Percentiles rank a stretch among this genome's conserved stretches.
Conservation (phyloP, 1,140 invertebrate genomes). For the Ceratosolen solmsi region DNA sequence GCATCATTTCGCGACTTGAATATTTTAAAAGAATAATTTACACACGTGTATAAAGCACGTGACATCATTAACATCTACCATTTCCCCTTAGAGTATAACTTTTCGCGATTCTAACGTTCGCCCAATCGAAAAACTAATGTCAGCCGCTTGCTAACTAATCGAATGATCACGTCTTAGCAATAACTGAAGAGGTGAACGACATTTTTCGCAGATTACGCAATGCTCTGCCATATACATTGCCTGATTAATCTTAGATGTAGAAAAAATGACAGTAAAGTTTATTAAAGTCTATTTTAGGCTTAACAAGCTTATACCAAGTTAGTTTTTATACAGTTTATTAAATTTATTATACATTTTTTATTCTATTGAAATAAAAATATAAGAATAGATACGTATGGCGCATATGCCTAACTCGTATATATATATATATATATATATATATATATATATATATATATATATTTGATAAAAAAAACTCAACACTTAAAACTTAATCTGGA, state of each 20-base stretch:
- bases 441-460: too few relatives aligned
- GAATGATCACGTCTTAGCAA: not conserved
- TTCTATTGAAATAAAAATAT: too few relatives aligned
- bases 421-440: not conserved
- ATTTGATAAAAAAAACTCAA: too few relatives aligned
- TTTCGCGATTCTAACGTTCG: constrained; percentile 49
- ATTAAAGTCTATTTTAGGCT: not conserved
- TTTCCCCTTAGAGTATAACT: not conserved
- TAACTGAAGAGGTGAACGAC: constrained; percentile 40
- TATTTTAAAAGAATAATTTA: not conserved
- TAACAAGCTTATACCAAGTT: not conserved
- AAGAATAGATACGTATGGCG: too few relatives aligned
- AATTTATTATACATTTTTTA: not conserved
- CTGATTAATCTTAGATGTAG: not conserved
- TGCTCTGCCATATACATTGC: not conserved
- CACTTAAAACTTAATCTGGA: too few relatives aligned
- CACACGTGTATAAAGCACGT: not conserved
- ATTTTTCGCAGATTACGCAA: constrained; percentile 48
- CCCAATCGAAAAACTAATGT: constrained; percentile 50
- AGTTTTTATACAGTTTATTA: too few relatives aligned
- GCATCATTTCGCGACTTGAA: too few relatives aligned
- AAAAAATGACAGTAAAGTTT: not conserved
- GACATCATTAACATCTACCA: not conserved
- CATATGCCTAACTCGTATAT: too few relatives aligned
- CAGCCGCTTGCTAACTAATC: constrained; percentile 24